Base-by-base conservation (phyloP, 2,797 vertebrate species). In the Lutra lutra region DNA sequence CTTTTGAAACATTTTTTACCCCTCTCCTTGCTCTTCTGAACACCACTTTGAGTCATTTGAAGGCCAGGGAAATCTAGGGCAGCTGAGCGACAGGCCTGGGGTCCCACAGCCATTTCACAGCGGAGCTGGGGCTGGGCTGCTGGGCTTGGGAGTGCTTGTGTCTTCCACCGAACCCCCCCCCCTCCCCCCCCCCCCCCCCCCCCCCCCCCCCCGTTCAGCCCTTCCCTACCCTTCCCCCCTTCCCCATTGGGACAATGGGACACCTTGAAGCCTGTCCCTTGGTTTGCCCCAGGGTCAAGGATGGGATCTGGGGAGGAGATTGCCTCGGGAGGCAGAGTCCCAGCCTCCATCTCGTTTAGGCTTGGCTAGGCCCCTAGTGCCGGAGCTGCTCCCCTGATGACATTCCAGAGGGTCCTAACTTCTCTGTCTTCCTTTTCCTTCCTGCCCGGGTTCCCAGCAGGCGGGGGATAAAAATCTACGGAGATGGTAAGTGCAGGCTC, bases 401-500 rank as follows among this genome's bases (percentile, higher is more conserved):
- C 75, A 48, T 20, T 54, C 48, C 40, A 56, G 60, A 93, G 79
- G 15, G 0, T 92, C 54, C 85, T 97, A 96, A 97, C 79, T 66
- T 60, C 11, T 86, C 20, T 97, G 88, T 97, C 51, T 95, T 94
- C 82, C 85, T 97, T 96, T 79, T 80, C 79, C 78, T 94, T 91
- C 88, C 56, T 66, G 79, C 92, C 88, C 35, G 66, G 89, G 7
- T 60, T 87, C 91, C 87, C 72, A 97, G 96, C 94, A 97, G 90
- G 54, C 96, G 84, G 97, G 93, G 91, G 48, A 46, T 95, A 90
- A 96, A 35, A 66, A 75, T 97, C 89, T 97, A 92, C 2, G 73
- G 96, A 95, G 92, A 92, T 7, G 97, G 98, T 98, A 68, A 94
- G 97, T 96, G 43, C 64, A 60, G 58, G n/a, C 43, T 29, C 68